These are phyloP conservation scores for Mastigias papua DNA, from an alignment of 30 jellyfish, hydroid and myxozoan species.

Conservation along the genomic window DNA sequence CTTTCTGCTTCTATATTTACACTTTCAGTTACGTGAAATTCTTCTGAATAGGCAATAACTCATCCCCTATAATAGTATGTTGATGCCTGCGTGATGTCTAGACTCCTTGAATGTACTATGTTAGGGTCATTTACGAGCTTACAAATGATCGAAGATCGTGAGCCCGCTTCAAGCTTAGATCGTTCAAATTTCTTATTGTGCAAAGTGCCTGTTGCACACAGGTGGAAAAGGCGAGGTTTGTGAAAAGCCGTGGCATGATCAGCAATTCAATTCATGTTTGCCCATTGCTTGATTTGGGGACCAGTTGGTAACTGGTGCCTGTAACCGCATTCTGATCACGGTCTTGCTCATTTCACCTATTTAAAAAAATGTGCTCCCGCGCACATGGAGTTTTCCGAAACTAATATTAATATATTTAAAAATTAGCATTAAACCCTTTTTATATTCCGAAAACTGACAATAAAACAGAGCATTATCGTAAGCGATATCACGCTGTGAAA, in stretches of 20 bases:
- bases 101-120: too few relatives aligned
- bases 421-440: too few relatives aligned
- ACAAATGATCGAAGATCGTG: too few relatives aligned
- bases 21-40: background rate
- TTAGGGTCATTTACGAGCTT: too few relatives aligned
- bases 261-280: constrained; percentile 34
- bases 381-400: too few relatives aligned
- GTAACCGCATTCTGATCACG: constrained; percentile 2
- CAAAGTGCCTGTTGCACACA: constrained; percentile 1
- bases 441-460: too few relatives aligned
- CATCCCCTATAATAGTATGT: background rate
- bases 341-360: constrained; percentile 22
- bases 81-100: too few relatives aligned
- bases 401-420: too few relatives aligned
- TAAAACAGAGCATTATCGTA: too few relatives aligned
- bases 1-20: background rate
- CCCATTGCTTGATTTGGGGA: background rate
- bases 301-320: constrained; percentile 16
- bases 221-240: constrained; percentile 61
- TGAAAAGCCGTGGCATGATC: constrained; percentile 26
- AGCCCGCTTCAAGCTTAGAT: too few relatives aligned
- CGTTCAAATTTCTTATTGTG: background rate
- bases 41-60: background rate
- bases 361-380: background rate
- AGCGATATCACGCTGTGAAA: too few relatives aligned